phyloP scores from a whole-genome alignment of 1,140 invertebrate genomes.

The Agrypnia vestita region DNA sequence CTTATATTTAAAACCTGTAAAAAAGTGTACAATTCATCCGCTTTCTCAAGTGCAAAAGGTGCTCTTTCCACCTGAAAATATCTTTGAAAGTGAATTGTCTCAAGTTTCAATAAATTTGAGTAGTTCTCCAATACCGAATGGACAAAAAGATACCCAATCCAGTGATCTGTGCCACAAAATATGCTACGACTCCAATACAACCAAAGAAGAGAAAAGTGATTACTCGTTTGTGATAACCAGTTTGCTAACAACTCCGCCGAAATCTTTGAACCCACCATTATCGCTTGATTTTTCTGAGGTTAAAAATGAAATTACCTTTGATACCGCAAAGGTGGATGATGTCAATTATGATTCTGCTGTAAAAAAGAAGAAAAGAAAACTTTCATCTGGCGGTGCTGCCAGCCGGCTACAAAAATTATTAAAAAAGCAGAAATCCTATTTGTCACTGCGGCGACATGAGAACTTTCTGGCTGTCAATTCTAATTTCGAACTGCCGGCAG shows the following conservation, averaged over 20 bases:
- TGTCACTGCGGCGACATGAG: constrained; percentile 48
- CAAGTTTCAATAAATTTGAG: constrained; percentile 24
- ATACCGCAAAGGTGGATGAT: not conserved
- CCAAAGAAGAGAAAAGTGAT: not conserved
- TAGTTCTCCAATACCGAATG: constrained; percentile 1
- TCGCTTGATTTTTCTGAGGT: not conserved
- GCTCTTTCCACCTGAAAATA: not conserved
- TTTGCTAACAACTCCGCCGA: not conserved
- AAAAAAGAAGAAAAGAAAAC: constrained; percentile 34
- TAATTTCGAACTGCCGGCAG: not conserved
- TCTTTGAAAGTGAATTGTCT: constrained; percentile 7
- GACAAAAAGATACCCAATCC: not conserved
- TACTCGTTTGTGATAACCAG: not conserved
- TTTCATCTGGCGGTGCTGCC: constrained; percentile 18
- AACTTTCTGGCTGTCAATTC: constrained; percentile 25
- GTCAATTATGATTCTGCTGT: not conserved
- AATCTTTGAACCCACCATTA: not conserved
- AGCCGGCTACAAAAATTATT: constrained; percentile 42
- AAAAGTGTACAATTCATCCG: too few species aligned
- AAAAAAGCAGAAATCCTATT: constrained; percentile 46
- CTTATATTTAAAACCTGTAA: too few species aligned
- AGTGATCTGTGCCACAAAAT: constrained; percentile 8
- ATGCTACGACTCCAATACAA: not conserved
- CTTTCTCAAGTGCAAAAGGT: constrained; percentile 2
- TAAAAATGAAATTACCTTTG: constrained; percentile 15